phyloP scores from a whole-genome alignment of 1,140 invertebrate species.

The Anastatus disparis region DNA sequence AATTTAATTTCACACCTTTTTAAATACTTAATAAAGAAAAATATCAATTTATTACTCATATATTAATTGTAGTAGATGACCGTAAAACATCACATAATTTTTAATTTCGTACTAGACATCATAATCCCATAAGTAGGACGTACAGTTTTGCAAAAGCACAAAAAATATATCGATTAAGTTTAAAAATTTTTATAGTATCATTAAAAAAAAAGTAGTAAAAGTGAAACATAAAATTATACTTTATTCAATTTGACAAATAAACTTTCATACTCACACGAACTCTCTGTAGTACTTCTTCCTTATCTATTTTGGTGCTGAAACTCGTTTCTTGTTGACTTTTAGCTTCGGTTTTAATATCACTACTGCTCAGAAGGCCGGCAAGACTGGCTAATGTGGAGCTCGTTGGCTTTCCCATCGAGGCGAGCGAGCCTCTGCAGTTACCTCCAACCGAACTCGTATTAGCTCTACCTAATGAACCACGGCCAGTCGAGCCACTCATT shows the following conservation, averaged over 20 bases:
- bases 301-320: conserved; percentile 63
- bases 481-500: conserved; percentile 62
- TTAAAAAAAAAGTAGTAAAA: background rate
- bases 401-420: conserved; percentile 83
- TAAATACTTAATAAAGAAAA: no score
- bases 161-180: background rate
- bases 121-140: no score
- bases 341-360: conserved; percentile 59
- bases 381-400: conserved; percentile 83
- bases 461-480: conserved; percentile 65
- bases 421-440: conserved; percentile 79
- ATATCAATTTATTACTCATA: no score
- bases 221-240: background rate
- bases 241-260: no score
- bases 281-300: conserved; percentile 69
- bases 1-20: no score
- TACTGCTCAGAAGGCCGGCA: conserved; percentile 75
- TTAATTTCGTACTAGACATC: no score
- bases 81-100: no score
- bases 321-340: conserved; percentile 65
- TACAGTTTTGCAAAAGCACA: no score
- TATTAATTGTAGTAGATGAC: no score
- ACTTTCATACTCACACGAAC: conserved; percentile 68
- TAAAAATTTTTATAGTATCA: background rate
- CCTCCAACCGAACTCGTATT: conserved; percentile 70